Evolutionary conservation across 2,888 invertebrate species (phyloP).

Genomic region (Oxycera nigricornis): DNA sequence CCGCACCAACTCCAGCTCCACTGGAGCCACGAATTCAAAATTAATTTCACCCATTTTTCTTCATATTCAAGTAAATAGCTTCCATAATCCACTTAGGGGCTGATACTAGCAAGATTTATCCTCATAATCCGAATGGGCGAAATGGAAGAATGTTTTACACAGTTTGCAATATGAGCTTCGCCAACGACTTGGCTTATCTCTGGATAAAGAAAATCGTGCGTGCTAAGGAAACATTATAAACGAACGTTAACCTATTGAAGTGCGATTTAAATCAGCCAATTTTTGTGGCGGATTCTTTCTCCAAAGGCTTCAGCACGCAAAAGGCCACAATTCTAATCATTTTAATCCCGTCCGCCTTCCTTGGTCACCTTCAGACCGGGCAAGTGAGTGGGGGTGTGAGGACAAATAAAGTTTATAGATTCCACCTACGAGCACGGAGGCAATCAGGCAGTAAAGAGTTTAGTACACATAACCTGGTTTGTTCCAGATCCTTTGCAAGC

Average conservation of each 20-base stretch:
- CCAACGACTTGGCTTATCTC: background rate
- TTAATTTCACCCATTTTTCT: constrained; percentile 21
- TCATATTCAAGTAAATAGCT: background rate
- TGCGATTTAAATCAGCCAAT: constrained; percentile 18
- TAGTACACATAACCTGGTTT: background rate
- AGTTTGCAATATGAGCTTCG: background rate
- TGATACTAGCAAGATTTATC: background rate
- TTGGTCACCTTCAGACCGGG: background rate
- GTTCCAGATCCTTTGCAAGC: constrained; percentile 11
- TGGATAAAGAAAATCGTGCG: background rate
- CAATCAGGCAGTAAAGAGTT: background rate
- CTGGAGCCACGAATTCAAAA: background rate
- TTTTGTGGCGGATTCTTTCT: background rate
- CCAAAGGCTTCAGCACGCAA: constrained; percentile 3
- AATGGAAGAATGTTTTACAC: background rate
- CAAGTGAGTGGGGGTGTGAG: background rate
- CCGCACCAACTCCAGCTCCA: background rate
- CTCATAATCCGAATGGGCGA: constrained; percentile 7
- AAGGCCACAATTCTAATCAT: constrained; percentile 2
- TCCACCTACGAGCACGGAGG: constrained; percentile 1
- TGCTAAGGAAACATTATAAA: background rate
- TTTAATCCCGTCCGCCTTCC: constrained; percentile 4
- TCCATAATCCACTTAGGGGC: constrained; percentile 13
- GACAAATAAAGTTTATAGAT: background rate
- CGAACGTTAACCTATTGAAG: constrained; percentile 19